Percentiles rank a stretch among this genome's conserved stretches.
Evolutionary conservation across 2,888 invertebrate genomes (phyloP).

Genomic region (Ellobium chinense): DNA sequence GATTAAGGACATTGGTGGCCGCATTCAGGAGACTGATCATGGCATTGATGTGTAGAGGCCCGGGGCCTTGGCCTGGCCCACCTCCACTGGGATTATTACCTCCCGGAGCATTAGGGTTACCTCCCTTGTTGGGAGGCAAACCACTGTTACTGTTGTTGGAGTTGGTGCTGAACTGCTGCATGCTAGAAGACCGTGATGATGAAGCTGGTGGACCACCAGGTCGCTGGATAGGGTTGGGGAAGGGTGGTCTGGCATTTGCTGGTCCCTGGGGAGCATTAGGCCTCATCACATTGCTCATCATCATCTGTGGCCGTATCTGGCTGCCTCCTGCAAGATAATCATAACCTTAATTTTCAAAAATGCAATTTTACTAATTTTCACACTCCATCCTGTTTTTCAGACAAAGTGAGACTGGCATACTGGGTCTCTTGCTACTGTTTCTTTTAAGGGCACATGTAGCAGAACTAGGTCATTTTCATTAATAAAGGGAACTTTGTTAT

Average conservation of each 20-base stretch:
- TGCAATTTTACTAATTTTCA: no score
- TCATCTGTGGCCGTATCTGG: constrained; percentile 21
- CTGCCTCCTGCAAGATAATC: constrained; percentile 24
- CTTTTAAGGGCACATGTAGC: no score
- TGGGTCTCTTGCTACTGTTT: no score
- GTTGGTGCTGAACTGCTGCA: neutral
- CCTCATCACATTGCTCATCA: constrained; percentile 26
- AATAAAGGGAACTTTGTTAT: no score
- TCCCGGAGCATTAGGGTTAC: neutral
- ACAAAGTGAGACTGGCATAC: no score
- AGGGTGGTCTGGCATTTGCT: constrained; percentile 47
- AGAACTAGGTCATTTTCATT: no score
- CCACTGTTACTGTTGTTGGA: constrained; percentile 4
- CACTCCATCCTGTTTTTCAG: no score
- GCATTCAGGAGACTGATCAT: constrained; percentile 39
- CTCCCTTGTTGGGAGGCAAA: constrained; percentile 14
- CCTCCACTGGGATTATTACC: neutral
- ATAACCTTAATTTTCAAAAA: no score
- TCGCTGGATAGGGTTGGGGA: constrained; percentile 71
- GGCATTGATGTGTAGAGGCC: constrained; percentile 29
- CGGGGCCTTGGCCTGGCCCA: constrained; percentile 7
- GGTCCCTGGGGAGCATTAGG: constrained; percentile 50
- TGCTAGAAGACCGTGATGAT: constrained; percentile 11
- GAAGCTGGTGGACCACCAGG: constrained; percentile 52
- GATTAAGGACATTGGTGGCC: constrained; percentile 29